Conservation (phyloP, 2,113 vertebrate species). For the Otus sunia region DNA sequence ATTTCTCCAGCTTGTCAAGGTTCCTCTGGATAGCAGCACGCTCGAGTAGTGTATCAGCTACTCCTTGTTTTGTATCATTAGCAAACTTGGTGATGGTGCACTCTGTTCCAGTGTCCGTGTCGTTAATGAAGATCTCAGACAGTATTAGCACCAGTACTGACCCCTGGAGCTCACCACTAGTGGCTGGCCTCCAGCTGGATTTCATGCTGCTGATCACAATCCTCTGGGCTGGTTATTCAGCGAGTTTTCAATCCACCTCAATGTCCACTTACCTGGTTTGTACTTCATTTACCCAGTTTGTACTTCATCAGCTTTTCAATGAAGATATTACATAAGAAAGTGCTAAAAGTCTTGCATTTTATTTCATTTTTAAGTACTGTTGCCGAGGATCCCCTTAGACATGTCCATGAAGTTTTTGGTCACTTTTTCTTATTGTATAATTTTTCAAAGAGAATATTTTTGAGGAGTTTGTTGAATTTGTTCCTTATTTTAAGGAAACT, state of each 20-base stretch:
- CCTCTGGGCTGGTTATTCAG: not conserved
- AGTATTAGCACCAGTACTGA: not conserved
- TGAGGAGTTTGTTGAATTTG: not conserved
- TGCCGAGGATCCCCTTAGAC: not conserved
- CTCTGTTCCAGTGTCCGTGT: too few relatives aligned
- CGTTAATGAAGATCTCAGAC: not conserved
- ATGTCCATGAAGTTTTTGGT: not conserved
- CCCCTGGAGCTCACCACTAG: not conserved
- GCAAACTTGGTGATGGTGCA: not conserved
- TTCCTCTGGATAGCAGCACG: not conserved
- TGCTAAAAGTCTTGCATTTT: not conserved
- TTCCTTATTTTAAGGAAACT: not conserved
- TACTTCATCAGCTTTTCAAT: not conserved
- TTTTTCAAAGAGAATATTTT: not conserved
- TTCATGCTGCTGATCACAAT: rapidly evolving
- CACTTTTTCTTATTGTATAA: not conserved
- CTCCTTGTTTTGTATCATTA: not conserved
- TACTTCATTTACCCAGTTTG: not conserved
- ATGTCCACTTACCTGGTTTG: not conserved
- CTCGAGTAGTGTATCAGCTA: not conserved
- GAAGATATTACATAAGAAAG: not conserved
- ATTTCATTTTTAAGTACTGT: not conserved
- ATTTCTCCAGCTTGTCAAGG: not conserved
- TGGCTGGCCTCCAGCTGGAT: not conserved
- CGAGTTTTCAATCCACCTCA: not conserved